Evolutionary conservation across 2,888 invertebrate species (phyloP), one percentile per base, ranked within the genome.

Genomic region (Ichneumoninae sp.): DNA sequence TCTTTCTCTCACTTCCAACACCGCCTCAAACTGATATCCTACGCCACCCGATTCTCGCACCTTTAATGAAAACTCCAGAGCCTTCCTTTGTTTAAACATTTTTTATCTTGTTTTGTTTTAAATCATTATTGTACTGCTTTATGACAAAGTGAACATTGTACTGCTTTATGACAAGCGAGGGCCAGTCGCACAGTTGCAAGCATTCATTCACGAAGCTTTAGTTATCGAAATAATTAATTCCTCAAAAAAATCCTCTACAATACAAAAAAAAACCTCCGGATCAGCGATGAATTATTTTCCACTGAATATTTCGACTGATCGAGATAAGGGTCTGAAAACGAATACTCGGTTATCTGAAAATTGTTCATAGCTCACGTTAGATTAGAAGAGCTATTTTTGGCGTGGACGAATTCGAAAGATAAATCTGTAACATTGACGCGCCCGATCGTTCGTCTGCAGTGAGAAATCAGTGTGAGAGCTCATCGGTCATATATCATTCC

Each of bases 81-180:
- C 44, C 82, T 60, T 52, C 54, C 66, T 76, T 75, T 82, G 75
- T 80, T 84, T 82, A 80, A 82, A 82, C 47, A 82, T 62, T 68
- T 84, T 33, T 52, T 10, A 36, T 84, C 75, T 78, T 57, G 22
- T 69, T 60, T 40, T 13, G 26, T 66, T 75, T 82, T 75, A 36
- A 57, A 62, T 76, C 50, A 50, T 66, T 66, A 26, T 70, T n/a
- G 44, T 44, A 33, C 71, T 40, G 30, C 52, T 66, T 36, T 16
- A 60, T 19, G 30, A 22, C 10, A 30, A 10, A 44, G 33, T 6
- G 54, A 26, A 33, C 6, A 33, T 16, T n/a, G 44, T 44, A 33
- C 71, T 40, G 30, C 52, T 66, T 36, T 16, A 60, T 19, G 30
- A 22, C 10, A 30, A 10, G 8, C 5, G 7, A 7, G n/a, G 2